Base-by-base conservation (phyloP, 64 coral and sea anemone genomes). In the Stylophora pistillata region DNA sequence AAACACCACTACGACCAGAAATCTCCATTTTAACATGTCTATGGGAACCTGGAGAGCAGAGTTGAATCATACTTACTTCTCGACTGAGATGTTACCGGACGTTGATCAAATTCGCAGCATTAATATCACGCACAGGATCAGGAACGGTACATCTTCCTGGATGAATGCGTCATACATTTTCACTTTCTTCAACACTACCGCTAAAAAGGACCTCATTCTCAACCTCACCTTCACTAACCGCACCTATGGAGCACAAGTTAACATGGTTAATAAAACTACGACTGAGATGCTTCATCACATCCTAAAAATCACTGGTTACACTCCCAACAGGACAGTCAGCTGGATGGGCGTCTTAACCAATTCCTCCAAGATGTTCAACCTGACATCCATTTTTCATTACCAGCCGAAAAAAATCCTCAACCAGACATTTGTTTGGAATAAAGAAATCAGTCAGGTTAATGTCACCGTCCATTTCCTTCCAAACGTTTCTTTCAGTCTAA, bases 41-140 rank as follows among this genome's bases (percentile, higher is more conserved):
- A 70, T 91, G 54, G 93, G 93, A 61, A 95, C 91, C 23, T 95
- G 73, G 83, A 81, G 75, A 55, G 58, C 85, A 12, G 93, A 95
- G 5, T 55, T 95, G 31, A 90, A 95, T 34, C 93, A 95, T 29
- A 87, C 93, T 21, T 95, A 82, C 74, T 93, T 93, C 56, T 88
- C 26, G 26, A 86, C 84, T 70, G 28, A 69, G 0, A 13, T 70
- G 15, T 23, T 95, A 5, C 23, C 41, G 30, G 71, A 72, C 3
- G 37, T 65, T 13, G 76, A 91, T 25, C 65, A 75, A 64, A 69
- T 91, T 30, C 90, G 76, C 18, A 90, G 89, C 58, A 88, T 95
- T 16, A 76, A 91, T 1, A 77, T 95, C 78, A 81, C 85, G 12
- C 93, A 95, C 68, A 87, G 72, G 29, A 41, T 87, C 29, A 91